A percentile compares a stretch with the other conserved stretches of the same genome.
These are phyloP conservation scores for Andricus curvator DNA, from an alignment of 2,888 invertebrate species.

Conservation along the genomic window DNA sequence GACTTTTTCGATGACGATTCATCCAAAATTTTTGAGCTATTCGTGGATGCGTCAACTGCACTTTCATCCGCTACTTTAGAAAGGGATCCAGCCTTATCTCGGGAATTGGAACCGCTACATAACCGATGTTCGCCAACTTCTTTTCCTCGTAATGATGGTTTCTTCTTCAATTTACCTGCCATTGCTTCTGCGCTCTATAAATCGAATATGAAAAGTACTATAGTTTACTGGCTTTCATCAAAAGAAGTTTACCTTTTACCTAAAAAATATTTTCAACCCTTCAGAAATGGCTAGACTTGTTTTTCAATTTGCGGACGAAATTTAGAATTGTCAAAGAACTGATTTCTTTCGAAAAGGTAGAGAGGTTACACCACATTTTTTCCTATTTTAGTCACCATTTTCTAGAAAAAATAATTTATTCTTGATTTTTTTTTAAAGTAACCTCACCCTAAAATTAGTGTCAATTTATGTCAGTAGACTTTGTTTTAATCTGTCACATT, in stretches of 20 bases:
- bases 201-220: neutral
- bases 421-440: neutral
- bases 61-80: neutral
- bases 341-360: neutral
- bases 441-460: neutral
- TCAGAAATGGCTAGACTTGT: neutral
- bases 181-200: neutral
- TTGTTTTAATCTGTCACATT: neutral
- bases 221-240: neutral
- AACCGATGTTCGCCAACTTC: neutral
- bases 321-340: neutral
- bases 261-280: neutral
- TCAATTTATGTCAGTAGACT: neutral
- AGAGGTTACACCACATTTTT: neutral
- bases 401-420: neutral
- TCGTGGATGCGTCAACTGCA: too few species aligned
- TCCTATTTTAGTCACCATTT: neutral
- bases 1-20: neutral
- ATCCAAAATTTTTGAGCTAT: neutral
- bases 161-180: conserved; percentile 6
- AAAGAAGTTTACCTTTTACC: neutral
- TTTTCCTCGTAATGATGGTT: neutral
- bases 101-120: neutral
- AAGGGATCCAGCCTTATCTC: neutral
- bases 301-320: neutral